Base-by-base conservation (phyloP, 2,888 invertebrate genomes). In the Ornithoptera priamus region DNA sequence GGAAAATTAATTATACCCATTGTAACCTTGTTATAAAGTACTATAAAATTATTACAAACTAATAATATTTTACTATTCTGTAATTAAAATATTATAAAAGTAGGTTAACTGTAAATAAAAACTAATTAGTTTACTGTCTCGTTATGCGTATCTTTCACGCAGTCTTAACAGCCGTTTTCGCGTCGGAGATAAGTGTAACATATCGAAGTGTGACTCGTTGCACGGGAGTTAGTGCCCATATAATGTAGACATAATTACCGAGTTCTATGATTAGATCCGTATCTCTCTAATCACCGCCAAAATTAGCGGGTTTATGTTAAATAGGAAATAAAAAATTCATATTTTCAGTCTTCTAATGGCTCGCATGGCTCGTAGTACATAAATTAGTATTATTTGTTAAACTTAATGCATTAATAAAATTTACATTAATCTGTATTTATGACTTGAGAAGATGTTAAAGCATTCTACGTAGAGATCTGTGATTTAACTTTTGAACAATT, bases 71-170 rank as follows among this genome's bases (percentile, higher is more conserved):
- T 65, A 60, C 72, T 68, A 70, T 63, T n/a, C 53, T 72, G 75
- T 74, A 78, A 76, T 75, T 75, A 73, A 65, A 74, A 70, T 73
- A 73, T 75, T 69, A 72, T 69, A 71, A 74, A 81, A 79, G 80
- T 81, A 73, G 81, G 83, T 76, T 82, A 80, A 81, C 80, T 77
- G 81, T 81, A 80, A 76, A 78, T 78, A 79, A 81, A 80, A 77
- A 80, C 78, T 82, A 84, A 84, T 83, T 84, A 81, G 77, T 75
- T 75, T 77, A 77, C 77, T 78, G 75, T 74, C 74, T 76, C 73
- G 76, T 74, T 77, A 74, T 77, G 73, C 73, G 79, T 74, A 77
- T 80, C 78, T 77, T 80, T 81, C 79, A 81, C 81, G 81, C 78
- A 75, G 75, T 70, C 75, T 79, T 72, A 76, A 73, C 78, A 77